These are phyloP conservation scores for Thecophora atra DNA, from an alignment of 2,888 invertebrate species.

Conservation along the genomic window DNA sequence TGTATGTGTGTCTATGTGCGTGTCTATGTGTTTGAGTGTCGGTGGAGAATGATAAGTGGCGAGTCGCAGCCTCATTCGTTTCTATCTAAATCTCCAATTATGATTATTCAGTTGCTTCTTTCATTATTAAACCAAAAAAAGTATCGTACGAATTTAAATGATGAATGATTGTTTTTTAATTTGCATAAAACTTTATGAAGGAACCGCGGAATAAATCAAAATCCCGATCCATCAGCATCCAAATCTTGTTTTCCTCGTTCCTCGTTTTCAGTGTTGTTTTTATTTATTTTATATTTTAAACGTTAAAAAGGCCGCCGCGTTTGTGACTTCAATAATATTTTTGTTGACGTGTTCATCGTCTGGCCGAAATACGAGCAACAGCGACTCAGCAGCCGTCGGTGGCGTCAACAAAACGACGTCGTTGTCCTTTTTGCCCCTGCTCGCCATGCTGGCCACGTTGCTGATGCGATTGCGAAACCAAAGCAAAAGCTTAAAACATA, in stretches of 20 bases:
- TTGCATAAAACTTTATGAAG: no score
- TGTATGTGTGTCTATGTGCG: background rate
- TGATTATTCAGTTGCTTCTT: constrained; percentile 20
- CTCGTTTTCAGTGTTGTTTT: background rate
- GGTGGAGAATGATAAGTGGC: background rate
- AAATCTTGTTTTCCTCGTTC: no score
- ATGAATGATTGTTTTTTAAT: no score
- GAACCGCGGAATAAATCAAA: no score
- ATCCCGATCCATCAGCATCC: no score
- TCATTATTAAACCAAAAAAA: background rate
- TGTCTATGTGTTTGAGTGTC: constrained; percentile 4
- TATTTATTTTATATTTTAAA: background rate
- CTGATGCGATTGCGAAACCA: constrained; percentile 18
- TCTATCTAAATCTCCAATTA: constrained; percentile 1
- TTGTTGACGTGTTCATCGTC: constrained; percentile 21
- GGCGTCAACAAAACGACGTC: background rate
- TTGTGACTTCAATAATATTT: no score
- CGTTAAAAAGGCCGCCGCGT: no score
- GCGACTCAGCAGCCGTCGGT: background rate
- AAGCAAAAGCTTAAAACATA: constrained; percentile 29
- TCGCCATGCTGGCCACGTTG: constrained; percentile 15
- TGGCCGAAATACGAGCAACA: constrained; percentile 19
- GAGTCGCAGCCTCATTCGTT: background rate
- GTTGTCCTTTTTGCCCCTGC: background rate
- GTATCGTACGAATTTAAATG: no score